Evolutionary conservation across 2,113 vertebrate species (phyloP), one percentile per base, ranked within the genome.

Genomic region (Gnathonemus echidnorhynchus): DNA sequence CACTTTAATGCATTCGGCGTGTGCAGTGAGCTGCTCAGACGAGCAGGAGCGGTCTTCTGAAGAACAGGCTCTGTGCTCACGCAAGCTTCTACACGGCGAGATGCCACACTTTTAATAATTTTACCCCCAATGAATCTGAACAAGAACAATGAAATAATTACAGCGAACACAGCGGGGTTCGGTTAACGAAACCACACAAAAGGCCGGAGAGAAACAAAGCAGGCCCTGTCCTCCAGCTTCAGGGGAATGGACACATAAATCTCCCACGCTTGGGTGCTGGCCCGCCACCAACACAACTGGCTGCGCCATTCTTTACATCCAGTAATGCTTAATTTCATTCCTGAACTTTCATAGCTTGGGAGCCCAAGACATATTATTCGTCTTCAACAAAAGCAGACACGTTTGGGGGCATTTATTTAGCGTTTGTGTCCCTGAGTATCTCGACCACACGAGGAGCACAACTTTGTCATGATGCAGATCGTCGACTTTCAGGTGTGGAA

Each of bases 1-100:
- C 86, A 24, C 86, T 86, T 90, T 89, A 90, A 89, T 91, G 88
- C 88, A 74, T 88, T 90, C 83, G 77, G 9, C 27, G 84, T 87
- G 3, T 83, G 52, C 42, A 56, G 42, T 56, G n/a, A 52, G 66
- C 56, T 83, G 86, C 39, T 50, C 17, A 6, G 39, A 42, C 35
- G 49, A 77, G 48, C 17, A 7, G 66, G 31, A 80, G 74, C 24
- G 21, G 46, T 21, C 19, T 46, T 74, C 52, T 58, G 31, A 9
- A 31, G 46, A 88, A 88, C 49, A 7, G 35, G 5, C 49, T 8
- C 11, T 1, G 4, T 1, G 19, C 88, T 31, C 17, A 10, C 66
- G 46, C 48, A 17, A 48, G 48, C 48, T 35, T 19, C 46, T 74
- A 42, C 11, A 6, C 10, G 19, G 15, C 10, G n/a, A 17, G 85